Percentiles rank a stretch among this genome's conserved stretches.
phyloP scores from a whole-genome alignment of 2,113 vertebrate species.

The Hypocryptadius cinnamomeus region DNA sequence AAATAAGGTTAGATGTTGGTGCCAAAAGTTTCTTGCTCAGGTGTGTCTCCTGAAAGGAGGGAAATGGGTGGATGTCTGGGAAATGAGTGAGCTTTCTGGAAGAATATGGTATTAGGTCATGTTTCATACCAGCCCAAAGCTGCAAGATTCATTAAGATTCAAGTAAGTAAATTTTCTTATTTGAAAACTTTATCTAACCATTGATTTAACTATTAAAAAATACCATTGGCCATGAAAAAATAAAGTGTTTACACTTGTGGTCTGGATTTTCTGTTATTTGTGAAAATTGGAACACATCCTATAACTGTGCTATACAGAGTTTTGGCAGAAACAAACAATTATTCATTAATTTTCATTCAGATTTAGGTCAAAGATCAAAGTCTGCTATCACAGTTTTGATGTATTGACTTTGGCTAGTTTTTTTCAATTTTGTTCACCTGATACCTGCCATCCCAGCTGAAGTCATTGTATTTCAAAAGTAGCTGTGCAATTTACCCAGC shows the following conservation, averaged over 20 bases:
- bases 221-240: neutral
- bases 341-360: neutral
- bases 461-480: neutral
- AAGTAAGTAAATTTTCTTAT: neutral
- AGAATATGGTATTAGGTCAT: neutral
- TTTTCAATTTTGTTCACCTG: neutral
- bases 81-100: neutral
- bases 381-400: neutral
- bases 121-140: neutral
- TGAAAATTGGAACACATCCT: neutral
- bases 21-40: neutral
- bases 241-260: neutral
- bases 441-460: neutral
- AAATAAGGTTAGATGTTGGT: neutral
- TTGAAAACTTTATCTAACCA: neutral
- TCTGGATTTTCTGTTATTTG: neutral
- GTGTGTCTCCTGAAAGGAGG: neutral
- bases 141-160: neutral
- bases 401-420: neutral
- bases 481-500: neutral
- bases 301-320: neutral
- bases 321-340: neutral
- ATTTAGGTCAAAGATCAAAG: neutral
- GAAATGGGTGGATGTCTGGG: neutral
- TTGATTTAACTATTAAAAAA: neutral